A percentile compares a stretch with the other conserved stretches of the same genome.
Conservation (phyloP, 2,888 invertebrate genomes). For the Podotricha telesiphe region DNA sequence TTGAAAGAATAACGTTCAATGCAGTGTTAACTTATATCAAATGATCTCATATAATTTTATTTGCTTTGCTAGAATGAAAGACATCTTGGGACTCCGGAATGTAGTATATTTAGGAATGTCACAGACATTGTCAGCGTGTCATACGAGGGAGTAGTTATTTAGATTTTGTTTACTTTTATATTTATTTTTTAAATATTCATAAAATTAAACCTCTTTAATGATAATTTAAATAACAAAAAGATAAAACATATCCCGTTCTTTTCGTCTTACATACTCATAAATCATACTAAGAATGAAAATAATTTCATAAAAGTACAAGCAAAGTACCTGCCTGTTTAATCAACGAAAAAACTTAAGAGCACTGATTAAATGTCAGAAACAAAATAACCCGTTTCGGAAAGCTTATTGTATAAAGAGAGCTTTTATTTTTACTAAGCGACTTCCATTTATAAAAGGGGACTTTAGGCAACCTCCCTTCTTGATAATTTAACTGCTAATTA, state of each 20-base stretch:
- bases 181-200: not conserved
- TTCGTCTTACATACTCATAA: not conserved
- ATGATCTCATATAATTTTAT: not conserved
- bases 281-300: not conserved
- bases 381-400: slow-evolving; percentile 26
- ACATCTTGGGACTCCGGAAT: slow-evolving; percentile 18
- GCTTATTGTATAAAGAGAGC: slow-evolving; percentile 25
- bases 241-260: not conserved
- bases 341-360: slow-evolving; percentile 22
- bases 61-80: slow-evolving; percentile 20
- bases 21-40: not conserved
- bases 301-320: not conserved
- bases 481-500: slow-evolving; percentile 35
- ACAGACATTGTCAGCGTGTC: slow-evolving; percentile 22
- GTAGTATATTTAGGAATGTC: slow-evolving; percentile 24
- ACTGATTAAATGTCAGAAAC: slow-evolving; percentile 30
- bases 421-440: slow-evolving; percentile 28
- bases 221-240: not conserved
- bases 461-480: slow-evolving; percentile 22
- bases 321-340: slow-evolving; percentile 14
- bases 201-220: too few relatives aligned
- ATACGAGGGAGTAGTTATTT: slow-evolving; percentile 17
- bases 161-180: slow-evolving; percentile 5
- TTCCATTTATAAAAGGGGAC: slow-evolving; percentile 25
- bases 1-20: not conserved